Percentiles rank a stretch among this genome's conserved stretches.
Evolutionary conservation across 2,888 invertebrate species (phyloP).

Genomic region (Liposcelis brunnea): DNA sequence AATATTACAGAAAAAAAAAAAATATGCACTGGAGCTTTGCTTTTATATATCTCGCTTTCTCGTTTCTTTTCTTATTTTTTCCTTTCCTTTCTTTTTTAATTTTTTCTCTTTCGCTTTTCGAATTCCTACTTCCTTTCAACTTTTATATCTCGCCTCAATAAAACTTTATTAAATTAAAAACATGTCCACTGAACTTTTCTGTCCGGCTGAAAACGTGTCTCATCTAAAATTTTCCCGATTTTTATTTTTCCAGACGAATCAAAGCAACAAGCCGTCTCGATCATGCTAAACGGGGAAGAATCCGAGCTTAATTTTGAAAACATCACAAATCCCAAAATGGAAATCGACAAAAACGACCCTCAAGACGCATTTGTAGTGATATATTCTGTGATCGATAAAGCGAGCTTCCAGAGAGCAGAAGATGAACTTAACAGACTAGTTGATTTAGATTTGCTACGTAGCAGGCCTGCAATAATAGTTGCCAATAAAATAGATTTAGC

Average conservation of each 20-base stretch:
- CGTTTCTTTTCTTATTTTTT: too few relatives aligned
- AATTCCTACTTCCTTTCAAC: too few relatives aligned
- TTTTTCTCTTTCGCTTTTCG: too few relatives aligned
- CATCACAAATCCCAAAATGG: slow-evolving; percentile 51
- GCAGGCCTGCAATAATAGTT: slow-evolving; percentile 68
- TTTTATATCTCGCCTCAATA: too few relatives aligned
- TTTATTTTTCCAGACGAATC: slow-evolving; percentile 39
- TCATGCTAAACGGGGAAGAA: slow-evolving; percentile 85
- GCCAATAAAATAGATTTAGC: slow-evolving; percentile 91
- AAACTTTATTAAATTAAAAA: too few relatives aligned
- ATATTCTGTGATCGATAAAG: slow-evolving; percentile 82
- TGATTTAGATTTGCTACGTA: slow-evolving; percentile 58
- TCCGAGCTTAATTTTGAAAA: slow-evolving; percentile 79
- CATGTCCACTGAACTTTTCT: too few relatives aligned
- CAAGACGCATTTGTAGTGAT: slow-evolving; percentile 65
- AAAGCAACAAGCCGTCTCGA: slow-evolving; percentile 72
- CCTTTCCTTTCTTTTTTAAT: too few relatives aligned
- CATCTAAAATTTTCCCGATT: too few relatives aligned
- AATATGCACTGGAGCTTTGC: too few relatives aligned
- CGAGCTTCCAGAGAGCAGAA: slow-evolving; percentile 69
- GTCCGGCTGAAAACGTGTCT: too few relatives aligned
- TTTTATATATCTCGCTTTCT: too few relatives aligned
- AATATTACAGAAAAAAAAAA: too few relatives aligned
- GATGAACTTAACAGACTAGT: slow-evolving; percentile 59
- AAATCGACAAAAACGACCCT: background rate